These are phyloP conservation scores for Nyctibius grandis DNA, from an alignment of 2,797 vertebrate genomes.

Conservation along the genomic window DNA sequence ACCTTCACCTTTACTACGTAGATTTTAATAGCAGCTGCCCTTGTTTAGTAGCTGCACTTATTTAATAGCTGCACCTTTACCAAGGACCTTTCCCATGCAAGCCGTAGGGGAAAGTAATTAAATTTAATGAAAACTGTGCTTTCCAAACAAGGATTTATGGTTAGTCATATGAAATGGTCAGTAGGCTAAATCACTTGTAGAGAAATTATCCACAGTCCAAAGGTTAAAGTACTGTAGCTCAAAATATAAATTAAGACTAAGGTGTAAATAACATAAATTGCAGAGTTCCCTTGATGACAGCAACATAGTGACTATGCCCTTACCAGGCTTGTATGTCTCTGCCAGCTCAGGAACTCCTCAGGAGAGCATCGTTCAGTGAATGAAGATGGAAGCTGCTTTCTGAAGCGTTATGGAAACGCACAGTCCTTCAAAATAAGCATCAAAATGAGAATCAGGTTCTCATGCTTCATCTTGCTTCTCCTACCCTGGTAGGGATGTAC, in stretches of 20 bases:
- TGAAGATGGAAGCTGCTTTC: background rate
- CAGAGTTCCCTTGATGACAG: background rate
- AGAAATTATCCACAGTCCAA: background rate
- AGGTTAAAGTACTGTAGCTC: slow-evolving; percentile 10
- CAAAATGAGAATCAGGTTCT: background rate
- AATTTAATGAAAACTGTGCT: slow-evolving; percentile 70
- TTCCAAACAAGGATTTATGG: slow-evolving; percentile 71
- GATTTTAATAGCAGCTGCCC: slow-evolving; percentile 27
- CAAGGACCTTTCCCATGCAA: background rate
- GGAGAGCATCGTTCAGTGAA: background rate
- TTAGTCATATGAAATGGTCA: background rate
- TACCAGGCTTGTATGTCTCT: background rate
- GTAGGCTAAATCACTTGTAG: background rate
- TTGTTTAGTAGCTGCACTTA: slow-evolving; percentile 28
- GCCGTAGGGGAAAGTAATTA: slow-evolving; percentile 69
- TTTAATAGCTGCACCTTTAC: slow-evolving; percentile 16
- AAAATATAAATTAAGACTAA: background rate
- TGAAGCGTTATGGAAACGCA: background rate
- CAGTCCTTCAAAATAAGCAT: background rate
- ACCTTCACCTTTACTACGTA: slow-evolving; percentile 28
- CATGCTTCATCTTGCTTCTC: background rate
- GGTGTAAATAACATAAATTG: background rate
- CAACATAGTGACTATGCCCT: background rate
- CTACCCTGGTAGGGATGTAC: background rate
- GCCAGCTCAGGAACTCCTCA: background rate